Conservation (phyloP, 2,113 vertebrate species). For the Nerophis ophidion region DNA sequence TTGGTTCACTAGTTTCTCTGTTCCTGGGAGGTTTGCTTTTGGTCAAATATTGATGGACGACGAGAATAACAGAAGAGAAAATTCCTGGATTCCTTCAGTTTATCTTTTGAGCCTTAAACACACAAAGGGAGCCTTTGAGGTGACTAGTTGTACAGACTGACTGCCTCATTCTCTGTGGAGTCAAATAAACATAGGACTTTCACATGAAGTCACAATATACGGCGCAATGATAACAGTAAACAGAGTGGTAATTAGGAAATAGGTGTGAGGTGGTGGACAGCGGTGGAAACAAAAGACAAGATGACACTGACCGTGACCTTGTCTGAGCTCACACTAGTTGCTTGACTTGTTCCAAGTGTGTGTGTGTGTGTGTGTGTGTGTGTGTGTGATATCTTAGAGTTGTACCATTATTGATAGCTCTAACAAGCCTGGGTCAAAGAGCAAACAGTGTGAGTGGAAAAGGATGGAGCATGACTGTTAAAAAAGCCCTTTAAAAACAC, state of each 20-base stretch:
- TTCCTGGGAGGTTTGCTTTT: constrained; percentile 20
- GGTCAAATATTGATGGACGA: constrained; percentile 31
- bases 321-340: constrained; percentile 54
- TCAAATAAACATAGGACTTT: constrained; percentile 43
- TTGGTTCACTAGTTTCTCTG: constrained; percentile 25
- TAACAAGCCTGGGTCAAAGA: constrained; percentile 70
- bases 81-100: constrained; percentile 34
- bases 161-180: constrained; percentile 26
- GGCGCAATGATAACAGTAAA: constrained; percentile 44
- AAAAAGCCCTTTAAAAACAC: constrained; percentile 54
- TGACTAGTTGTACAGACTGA: constrained; percentile 34
- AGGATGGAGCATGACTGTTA: constrained; percentile 63
- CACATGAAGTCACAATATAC: constrained; percentile 49
- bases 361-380: constrained; percentile 15
- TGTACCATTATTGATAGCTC: constrained; percentile 68
- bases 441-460: constrained; percentile 66
- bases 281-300: background rate
- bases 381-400: constrained; percentile 26
- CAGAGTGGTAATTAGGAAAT: constrained; percentile 17
- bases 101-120: constrained; percentile 36
- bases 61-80: constrained; percentile 38
- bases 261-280: constrained; percentile 16
- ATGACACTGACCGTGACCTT: constrained; percentile 48
- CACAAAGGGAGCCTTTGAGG: constrained; percentile 19
- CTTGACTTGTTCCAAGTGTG: constrained; percentile 20